These are phyloP conservation scores for Steromphala cineraria DNA, from an alignment of 2,888 invertebrate species.

Conservation along the genomic window DNA sequence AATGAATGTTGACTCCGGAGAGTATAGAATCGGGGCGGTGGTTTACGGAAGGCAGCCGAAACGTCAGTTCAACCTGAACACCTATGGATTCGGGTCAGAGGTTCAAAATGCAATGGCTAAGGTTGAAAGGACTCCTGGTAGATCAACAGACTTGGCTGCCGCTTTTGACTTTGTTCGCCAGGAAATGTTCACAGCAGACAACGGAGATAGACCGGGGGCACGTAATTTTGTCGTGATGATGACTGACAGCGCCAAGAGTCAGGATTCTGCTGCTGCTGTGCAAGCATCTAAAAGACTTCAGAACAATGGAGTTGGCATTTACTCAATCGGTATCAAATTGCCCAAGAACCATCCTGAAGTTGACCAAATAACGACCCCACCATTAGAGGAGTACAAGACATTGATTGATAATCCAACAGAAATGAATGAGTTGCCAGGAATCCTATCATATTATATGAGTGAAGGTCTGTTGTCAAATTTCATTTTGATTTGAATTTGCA, in stretches of 20 bases:
- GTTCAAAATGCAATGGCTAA: not conserved
- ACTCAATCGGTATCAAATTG: slow-evolving; percentile 59
- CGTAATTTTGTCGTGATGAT: slow-evolving; percentile 53
- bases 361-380: slow-evolving; percentile 54
- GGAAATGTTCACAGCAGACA: slow-evolving; percentile 36
- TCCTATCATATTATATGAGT: slow-evolving; percentile 35
- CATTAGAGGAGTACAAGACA: slow-evolving; percentile 44
- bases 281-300: slow-evolving; percentile 38
- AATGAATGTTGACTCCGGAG: slow-evolving; percentile 49
- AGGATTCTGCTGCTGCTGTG: slow-evolving; percentile 23
- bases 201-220: slow-evolving; percentile 51
- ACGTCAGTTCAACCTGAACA: slow-evolving; percentile 48
- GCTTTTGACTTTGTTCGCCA: slow-evolving; percentile 47
- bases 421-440: slow-evolving; percentile 49
- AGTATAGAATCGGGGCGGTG: slow-evolving; percentile 54
- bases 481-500: no score
- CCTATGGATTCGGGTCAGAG: not conserved
- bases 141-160: slow-evolving; percentile 40
- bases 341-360: slow-evolving; percentile 43
- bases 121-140: not conserved
- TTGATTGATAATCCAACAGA: slow-evolving; percentile 38
- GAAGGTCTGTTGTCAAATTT: not conserved
- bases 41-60: slow-evolving; percentile 42
- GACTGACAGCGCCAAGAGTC: slow-evolving; percentile 47
- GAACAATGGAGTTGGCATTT: slow-evolving; percentile 50